Evolutionary conservation across 1,140 invertebrate species (phyloP), one percentile per base, ranked within the genome.

Genomic region (Scaptomyza graminum): DNA sequence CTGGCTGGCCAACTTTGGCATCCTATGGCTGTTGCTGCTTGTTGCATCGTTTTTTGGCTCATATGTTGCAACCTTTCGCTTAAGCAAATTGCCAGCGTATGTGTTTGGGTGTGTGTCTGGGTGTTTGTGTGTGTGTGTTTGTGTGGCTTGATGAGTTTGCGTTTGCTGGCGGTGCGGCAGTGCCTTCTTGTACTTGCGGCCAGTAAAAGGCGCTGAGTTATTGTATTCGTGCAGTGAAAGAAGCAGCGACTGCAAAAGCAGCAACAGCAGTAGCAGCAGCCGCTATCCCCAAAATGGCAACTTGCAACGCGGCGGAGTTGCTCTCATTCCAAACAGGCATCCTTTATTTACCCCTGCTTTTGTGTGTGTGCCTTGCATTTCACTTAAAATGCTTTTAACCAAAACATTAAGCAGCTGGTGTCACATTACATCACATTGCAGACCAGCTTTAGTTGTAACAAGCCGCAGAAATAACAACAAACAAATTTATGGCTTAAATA

Each of bases 331-430:
- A 41, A 15, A 4, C 11, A 34, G 16, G 39, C 15, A n/a, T 9
- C 28, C 2, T 25, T n/a, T 47, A 12, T 34, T 13, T 44, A 12
- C 22, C 22, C 3, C 5, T 25, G 49, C 11, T 12, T 62, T 22
- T 69, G 37, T 31, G 28, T 54, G 50, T 59, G 55, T 66, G 31
- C 43, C 75, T 72, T 82, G 83, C 83, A 87, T 87, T 88, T 87
- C 79, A 87, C 82, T 87, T 87, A 88, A 85, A 87, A 87, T 88
- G 82, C 82, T 87, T 87, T 87, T 87, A 87, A 87, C 82, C 82
- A 87, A 88, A 87, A 87, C 83, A 87, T 87, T 87, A 87, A 87
- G 83, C 82, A 87, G 82, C 82, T 88, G 82, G 82, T 87, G 82
- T 88, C 83, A 87, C 81, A 81, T 87, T 85, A 87, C 76, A 81